A percentile compares a stretch with the other conserved stretches of the same genome.
Evolutionary conservation across 2,797 vertebrate genomes (phyloP).

Genomic region (Nasua narica): DNA sequence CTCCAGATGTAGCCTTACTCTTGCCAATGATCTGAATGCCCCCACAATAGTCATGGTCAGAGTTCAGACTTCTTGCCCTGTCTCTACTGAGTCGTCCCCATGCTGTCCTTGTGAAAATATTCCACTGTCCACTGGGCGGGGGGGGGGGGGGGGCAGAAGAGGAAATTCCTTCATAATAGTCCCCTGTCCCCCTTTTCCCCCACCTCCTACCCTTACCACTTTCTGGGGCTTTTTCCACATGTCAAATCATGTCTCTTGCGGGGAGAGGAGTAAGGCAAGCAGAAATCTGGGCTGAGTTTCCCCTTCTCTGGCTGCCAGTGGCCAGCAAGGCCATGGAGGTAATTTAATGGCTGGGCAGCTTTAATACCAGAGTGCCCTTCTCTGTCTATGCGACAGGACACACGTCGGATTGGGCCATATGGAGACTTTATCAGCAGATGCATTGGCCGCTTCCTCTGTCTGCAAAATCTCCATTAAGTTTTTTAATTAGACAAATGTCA

Average conservation of each 20-base stretch:
- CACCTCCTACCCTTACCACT: neutral
- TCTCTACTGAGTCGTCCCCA: neutral
- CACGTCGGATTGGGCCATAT: neutral
- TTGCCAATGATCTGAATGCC: neutral
- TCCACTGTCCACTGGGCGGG: neutral
- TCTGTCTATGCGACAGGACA: neutral
- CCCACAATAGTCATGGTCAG: neutral
- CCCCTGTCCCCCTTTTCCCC: rapidly evolving
- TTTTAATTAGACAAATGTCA: constrained; percentile 75
- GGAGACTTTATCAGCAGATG: constrained; percentile 48
- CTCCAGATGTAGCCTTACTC: neutral
- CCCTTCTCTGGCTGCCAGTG: neutral
- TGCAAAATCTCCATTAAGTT: constrained; percentile 61
- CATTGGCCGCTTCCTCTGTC: constrained; percentile 39
- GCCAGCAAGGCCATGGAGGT: neutral
- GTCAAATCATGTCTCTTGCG: neutral
- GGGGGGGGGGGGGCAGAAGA: neutral
- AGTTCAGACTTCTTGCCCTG: neutral
- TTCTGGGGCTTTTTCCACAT: neutral
- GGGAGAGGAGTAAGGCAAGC: neutral
- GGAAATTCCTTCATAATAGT: neutral
- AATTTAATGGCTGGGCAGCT: neutral
- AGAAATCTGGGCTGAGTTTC: neutral
- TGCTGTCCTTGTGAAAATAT: neutral
- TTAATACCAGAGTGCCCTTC: neutral